These are phyloP conservation scores for Uria aalge DNA, from an alignment of 2,113 vertebrate genomes.

Conservation along the genomic window DNA sequence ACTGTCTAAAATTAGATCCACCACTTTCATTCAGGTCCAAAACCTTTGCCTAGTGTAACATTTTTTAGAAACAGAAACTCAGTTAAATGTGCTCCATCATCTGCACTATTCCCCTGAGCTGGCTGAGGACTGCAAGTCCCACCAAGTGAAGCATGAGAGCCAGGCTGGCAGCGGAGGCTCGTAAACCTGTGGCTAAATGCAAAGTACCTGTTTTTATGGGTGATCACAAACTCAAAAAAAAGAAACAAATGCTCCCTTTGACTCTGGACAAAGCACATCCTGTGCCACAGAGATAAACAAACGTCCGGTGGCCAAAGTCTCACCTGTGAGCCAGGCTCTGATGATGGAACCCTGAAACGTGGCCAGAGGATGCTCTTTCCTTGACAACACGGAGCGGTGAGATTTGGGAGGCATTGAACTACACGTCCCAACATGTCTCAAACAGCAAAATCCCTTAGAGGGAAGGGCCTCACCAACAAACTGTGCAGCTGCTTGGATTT, in stretches of 20 bases:
- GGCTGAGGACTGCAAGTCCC: slow-evolving; percentile 17
- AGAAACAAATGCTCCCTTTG: background rate
- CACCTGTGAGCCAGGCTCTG: background rate
- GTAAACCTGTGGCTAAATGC: slow-evolving; percentile 57
- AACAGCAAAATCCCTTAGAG: background rate
- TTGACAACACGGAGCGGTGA: background rate
- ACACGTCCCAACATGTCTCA: background rate
- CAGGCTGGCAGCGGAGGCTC: slow-evolving; percentile 1
- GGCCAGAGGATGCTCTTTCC: background rate
- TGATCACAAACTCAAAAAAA: background rate
- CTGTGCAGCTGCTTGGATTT: background rate
- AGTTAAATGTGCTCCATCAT: slow-evolving; percentile 55
- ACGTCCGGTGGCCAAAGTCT: background rate
- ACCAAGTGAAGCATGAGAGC: slow-evolving; percentile 2
- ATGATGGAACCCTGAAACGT: background rate
- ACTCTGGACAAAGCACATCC: background rate
- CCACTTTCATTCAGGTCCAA: slow-evolving; percentile 77
- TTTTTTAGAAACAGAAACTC: slow-evolving; percentile 69
- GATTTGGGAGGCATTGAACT: background rate
- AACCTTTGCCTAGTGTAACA: slow-evolving; percentile 70
- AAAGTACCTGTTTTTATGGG: slow-evolving; percentile 49
- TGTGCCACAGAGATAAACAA: background rate
- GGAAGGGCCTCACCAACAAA: background rate
- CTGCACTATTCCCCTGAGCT: background rate
- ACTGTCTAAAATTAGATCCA: slow-evolving; percentile 78